Conservation (phyloP, 2,888 invertebrate species). For the Ophonus ardosiacus region DNA sequence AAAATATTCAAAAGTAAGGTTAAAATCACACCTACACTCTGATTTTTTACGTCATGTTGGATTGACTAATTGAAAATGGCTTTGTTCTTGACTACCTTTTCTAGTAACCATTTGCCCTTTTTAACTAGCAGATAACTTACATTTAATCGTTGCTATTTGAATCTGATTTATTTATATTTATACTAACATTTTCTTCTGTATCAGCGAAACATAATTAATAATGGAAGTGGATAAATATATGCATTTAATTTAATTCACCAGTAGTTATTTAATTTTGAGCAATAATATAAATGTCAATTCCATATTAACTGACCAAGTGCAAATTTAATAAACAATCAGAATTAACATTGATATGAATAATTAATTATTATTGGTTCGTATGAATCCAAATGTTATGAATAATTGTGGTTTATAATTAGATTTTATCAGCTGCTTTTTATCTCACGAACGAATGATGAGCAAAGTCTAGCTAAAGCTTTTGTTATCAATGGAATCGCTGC, state of each 20-base stretch:
- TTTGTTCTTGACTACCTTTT: too few relatives aligned
- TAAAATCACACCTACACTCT: too few relatives aligned
- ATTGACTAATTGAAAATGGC: too few relatives aligned
- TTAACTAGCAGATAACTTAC: too few relatives aligned
- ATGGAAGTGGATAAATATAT: not conserved
- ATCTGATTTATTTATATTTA: too few relatives aligned
- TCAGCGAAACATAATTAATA: constrained; percentile 13
- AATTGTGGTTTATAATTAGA: constrained; percentile 14
- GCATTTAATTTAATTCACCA: constrained; percentile 12
- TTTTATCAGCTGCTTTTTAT: constrained; percentile 17
- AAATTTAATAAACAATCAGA: constrained; percentile 23
- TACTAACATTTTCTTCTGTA: not conserved
- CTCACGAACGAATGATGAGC: not conserved
- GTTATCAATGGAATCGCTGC: not conserved
- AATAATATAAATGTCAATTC: not conserved
- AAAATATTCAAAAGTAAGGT: too few relatives aligned
- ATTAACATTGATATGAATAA: constrained; percentile 15
- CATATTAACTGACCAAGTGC: constrained; percentile 12
- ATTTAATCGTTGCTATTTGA: not conserved
- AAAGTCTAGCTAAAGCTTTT: not conserved
- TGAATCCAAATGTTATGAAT: constrained; percentile 15
- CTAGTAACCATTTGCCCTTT: too few relatives aligned
- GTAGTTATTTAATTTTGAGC: not conserved
- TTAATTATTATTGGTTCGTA: constrained; percentile 24
- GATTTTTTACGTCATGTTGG: too few relatives aligned